Base-by-base conservation (phyloP, 30 jellyfish, hydroid and myxozoan genomes). In the Hydractinia echinata region DNA sequence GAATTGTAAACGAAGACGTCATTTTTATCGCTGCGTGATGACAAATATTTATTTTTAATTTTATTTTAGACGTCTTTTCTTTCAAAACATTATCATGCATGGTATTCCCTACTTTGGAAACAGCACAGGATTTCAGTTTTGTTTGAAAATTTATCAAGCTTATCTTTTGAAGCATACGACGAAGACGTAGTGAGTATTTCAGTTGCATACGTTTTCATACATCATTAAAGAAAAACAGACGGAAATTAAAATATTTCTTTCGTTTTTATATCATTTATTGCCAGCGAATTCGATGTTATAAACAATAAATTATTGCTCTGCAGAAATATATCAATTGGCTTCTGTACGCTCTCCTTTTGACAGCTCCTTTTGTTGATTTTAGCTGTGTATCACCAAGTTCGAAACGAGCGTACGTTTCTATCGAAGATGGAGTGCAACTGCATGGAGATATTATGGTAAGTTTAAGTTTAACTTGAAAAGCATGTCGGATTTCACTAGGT, bases 371-470 rank as follows among this genome's bases (percentile, higher is more conserved):
- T 62, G 10, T 76, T 53, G 14, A 11, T 89, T 78, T 55, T 64
- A 89, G 96, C 84, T 16, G 76, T 15, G 87, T 87, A 9, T 73
- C 89, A 52, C 55, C 87, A 8, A 79, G 70, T 5, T 72, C 73
- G 56, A 77, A 89, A 21, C 54, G 87, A 48, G 74, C 84, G 4
- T 83, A 87, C 51, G 44, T 89, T 21, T 58, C 67, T 53, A 56
- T 79, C 61, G 89, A 81, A 30, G 79, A 82, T 50, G 84, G 72
- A 8, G 39, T 83, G 14, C 72, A 85, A 15, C 78, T 89, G 16
- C 52, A 73, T 60, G 96, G 96, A 18, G 96, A 89, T 84, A 88
- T 89, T 62, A 89, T 89, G 96, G 96, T 89, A 73, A 79, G 92
- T 8, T 51, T 13, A n/a, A 10, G 5, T 76, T 18, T 13, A 6